Evolutionary conservation across 2,113 vertebrate genomes (phyloP).

Genomic region (Neogale vison): DNA sequence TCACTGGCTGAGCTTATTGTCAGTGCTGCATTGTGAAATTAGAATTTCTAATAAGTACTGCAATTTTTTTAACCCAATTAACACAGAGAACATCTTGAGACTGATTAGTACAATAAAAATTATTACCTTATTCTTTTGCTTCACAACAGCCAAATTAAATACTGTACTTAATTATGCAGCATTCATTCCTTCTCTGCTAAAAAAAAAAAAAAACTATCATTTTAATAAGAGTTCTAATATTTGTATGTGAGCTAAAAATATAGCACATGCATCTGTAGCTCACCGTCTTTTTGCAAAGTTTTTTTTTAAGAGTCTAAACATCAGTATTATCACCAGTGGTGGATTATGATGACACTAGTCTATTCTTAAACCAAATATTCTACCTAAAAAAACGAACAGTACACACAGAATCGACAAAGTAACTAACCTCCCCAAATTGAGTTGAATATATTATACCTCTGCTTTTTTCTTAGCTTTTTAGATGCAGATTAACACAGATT

Average conservation of each 20-base stretch:
- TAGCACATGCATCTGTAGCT: conserved; percentile 78
- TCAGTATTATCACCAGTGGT: conserved; percentile 76
- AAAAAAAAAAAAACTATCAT: conserved; percentile 74
- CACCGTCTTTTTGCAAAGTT: conserved; percentile 83
- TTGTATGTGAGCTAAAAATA: conserved; percentile 82
- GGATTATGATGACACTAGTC: conserved; percentile 79
- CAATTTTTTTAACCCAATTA: conserved; percentile 95
- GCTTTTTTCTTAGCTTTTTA: conserved; percentile 76
- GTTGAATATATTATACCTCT: conserved; percentile 77
- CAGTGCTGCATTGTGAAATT: conserved; percentile 93
- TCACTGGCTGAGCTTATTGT: conserved; percentile 93
- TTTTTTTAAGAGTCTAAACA: conserved; percentile 76
- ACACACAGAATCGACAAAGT: conserved; percentile 75
- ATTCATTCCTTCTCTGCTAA: conserved; percentile 85
- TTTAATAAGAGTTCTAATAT: conserved; percentile 87
- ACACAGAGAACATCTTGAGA: conserved; percentile 92
- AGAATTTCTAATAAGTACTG: conserved; percentile 94
- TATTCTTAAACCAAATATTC: conserved; percentile 79
- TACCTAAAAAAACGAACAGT: conserved; percentile 67
- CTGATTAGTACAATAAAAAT: conserved; percentile 94
- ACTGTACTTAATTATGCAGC: conserved; percentile 91
- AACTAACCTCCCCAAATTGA: conserved; percentile 70
- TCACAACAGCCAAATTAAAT: conserved; percentile 92
- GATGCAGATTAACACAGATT: conserved; percentile 58
- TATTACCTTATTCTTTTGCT: conserved; percentile 93